Base-by-base conservation (phyloP, 2,888 invertebrate genomes). In the Zaprionus obscuricornis region DNA sequence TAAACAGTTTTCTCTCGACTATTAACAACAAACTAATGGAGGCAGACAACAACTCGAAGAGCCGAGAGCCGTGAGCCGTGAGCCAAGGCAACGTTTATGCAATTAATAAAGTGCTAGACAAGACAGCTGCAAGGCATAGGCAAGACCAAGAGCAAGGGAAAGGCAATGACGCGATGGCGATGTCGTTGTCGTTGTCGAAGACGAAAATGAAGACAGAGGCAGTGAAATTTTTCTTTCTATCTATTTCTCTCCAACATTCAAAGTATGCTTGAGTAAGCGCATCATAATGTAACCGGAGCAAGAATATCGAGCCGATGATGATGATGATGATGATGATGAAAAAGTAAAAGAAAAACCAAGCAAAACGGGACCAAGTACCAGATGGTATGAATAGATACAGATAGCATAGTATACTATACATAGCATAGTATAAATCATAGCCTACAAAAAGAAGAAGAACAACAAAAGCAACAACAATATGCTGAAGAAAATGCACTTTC, bases 1-100 rank as follows among this genome's bases (percentile, higher is more conserved):
- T 78, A 78, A 82, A 77, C 83, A 73, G 77, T 78, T 77, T 74
- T 78, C 43, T 43, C 66, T 51, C 50, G 58, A 60, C 79, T 67
- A 82, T 78, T 78, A 78, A 63, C 58, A 67, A 65, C 64, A 47
- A 45, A 70, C 75, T 79, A 82, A 82, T 82, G 79, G 83, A 78
- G 55, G 52, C 76, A 75, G 64, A 62, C 60, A 58, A 42, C 43
- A 54, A 31, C 26, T 14, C 39, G 49, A 27, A 4, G 34, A 26
- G 20, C 45, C 20, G 29, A 29, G 47, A 37, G 5, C 10, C 13
- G 36, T 4, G 36, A n/a, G 36, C 14, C n/a, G n/a, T n/a, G n/a
- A n/a, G 29, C 27, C 39, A 49, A 36, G 40, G 43, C 56, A 47
- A 52, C 52, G 69, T 59, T 78, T 75, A 82, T 78, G 77, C 70